Conservation (phyloP, 2,888 invertebrate species). For the Lycocerus yunnanus region DNA sequence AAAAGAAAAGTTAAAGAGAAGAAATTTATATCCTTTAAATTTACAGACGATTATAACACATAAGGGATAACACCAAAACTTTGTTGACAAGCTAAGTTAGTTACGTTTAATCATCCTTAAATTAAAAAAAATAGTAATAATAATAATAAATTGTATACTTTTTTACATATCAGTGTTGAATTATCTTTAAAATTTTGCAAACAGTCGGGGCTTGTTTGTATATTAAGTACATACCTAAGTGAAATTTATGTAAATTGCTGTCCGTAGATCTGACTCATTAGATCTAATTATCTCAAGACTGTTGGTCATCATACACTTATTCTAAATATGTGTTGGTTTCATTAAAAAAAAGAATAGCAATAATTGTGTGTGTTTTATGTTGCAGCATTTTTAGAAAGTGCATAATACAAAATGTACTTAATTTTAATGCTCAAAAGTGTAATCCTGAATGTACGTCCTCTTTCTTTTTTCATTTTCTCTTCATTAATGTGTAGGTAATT, state of each 20-base stretch:
- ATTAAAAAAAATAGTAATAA: neutral
- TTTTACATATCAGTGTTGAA: slow-evolving; percentile 31
- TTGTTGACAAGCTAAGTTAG: slow-evolving; percentile 13
- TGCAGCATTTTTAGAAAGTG: slow-evolving; percentile 29
- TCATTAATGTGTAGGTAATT: slow-evolving; percentile 31
- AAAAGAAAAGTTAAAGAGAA: neutral
- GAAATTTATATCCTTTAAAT: slow-evolving; percentile 7
- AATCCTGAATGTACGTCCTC: slow-evolving; percentile 36
- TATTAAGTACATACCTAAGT: slow-evolving; percentile 10
- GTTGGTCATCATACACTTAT: slow-evolving; percentile 23
- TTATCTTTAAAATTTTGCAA: slow-evolving; percentile 6
- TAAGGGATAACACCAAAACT: slow-evolving; percentile 31
- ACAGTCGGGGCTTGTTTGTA: slow-evolving; percentile 1
- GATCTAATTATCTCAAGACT: slow-evolving; percentile 29
- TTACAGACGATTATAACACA: slow-evolving; percentile 22
- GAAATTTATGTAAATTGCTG: slow-evolving; percentile 30
- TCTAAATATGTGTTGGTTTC: slow-evolving; percentile 29
- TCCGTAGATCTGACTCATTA: slow-evolving; percentile 26
- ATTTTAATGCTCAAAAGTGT: slow-evolving; percentile 50
- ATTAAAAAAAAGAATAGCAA: slow-evolving; percentile 45
- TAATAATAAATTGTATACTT: slow-evolving; percentile 22
- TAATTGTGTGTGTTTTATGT: slow-evolving; percentile 47
- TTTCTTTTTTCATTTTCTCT: slow-evolving; percentile 27
- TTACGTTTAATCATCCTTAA: neutral
- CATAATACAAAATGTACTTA: slow-evolving; percentile 41